These are phyloP conservation scores for Falco concolor DNA, from an alignment of 2,797 vertebrate genomes.

Conservation along the genomic window DNA sequence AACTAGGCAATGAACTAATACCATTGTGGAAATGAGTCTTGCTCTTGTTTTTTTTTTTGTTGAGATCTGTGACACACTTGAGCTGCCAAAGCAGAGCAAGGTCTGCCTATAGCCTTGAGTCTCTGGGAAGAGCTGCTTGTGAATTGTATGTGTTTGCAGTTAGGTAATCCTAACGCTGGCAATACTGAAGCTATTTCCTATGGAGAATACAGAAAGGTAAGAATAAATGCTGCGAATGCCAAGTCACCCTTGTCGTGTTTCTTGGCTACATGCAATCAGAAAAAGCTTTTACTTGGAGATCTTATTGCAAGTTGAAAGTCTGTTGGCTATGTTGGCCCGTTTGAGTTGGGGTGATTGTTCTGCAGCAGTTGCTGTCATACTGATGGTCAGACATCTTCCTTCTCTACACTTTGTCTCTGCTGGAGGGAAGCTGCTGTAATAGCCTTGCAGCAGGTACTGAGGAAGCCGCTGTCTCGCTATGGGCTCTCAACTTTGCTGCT, in stretches of 20 bases:
- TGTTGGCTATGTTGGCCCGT: not conserved
- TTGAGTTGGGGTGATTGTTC: not conserved
- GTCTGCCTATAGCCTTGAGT: not conserved
- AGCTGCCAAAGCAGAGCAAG: not conserved
- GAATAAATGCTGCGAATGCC: not conserved
- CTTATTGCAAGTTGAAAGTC: not conserved
- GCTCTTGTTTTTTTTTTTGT: not conserved
- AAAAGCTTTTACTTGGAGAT: not conserved
- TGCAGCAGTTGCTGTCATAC: rapidly evolving
- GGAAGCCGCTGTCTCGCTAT: not conserved
- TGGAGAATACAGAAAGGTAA: not conserved
- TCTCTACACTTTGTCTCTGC: rapidly evolving
- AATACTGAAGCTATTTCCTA: not conserved
- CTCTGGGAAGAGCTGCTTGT: not conserved
- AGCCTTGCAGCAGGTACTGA: not conserved
- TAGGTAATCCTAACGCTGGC: not conserved
- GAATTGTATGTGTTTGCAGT: not conserved
- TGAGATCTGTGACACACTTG: not conserved
- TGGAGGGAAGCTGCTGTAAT: not conserved
- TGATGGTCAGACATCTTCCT: not conserved
- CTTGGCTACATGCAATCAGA: not conserved
- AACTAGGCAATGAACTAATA: not conserved
- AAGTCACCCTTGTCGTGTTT: not conserved
- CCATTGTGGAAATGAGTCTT: not conserved
- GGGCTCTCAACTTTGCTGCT: not conserved